Evolutionary conservation across 2,113 vertebrate species (phyloP).

Genomic region (Halcyon malimbica): DNA sequence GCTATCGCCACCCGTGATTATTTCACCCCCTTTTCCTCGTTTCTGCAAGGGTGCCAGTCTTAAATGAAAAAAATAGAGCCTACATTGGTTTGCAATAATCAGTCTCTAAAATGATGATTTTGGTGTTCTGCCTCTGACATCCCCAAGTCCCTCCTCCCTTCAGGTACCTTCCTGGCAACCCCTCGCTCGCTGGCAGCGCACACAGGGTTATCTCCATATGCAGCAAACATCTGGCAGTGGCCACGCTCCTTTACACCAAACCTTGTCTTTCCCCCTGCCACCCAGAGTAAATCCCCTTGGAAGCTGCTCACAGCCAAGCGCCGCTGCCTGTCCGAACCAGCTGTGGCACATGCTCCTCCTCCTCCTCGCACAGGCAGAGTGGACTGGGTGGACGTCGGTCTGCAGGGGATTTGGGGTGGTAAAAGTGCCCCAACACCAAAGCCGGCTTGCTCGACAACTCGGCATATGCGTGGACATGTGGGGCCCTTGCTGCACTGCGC

Average conservation of each 20-base stretch:
- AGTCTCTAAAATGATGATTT: background rate
- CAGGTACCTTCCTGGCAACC: accelerated
- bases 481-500: background rate
- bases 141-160: background rate
- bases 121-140: background rate
- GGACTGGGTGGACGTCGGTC: accelerated
- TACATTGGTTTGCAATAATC: background rate
- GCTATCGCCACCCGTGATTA: background rate
- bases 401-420: background rate
- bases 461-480: accelerated
- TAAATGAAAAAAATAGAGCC: background rate
- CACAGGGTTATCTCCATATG: background rate
- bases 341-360: accelerated
- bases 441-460: accelerated
- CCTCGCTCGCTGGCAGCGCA: background rate
- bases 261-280: accelerated
- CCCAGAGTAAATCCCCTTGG: accelerated
- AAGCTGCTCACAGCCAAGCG: accelerated
- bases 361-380: accelerated
- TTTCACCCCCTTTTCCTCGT: background rate
- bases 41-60: background rate
- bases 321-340: background rate
- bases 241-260: background rate
- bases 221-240: background rate
- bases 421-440: background rate